A percentile compares a stretch with the other conserved stretches of the same genome.
Evolutionary conservation across 1,140 invertebrate genomes (phyloP).

Genomic region (Psix sp.): DNA sequence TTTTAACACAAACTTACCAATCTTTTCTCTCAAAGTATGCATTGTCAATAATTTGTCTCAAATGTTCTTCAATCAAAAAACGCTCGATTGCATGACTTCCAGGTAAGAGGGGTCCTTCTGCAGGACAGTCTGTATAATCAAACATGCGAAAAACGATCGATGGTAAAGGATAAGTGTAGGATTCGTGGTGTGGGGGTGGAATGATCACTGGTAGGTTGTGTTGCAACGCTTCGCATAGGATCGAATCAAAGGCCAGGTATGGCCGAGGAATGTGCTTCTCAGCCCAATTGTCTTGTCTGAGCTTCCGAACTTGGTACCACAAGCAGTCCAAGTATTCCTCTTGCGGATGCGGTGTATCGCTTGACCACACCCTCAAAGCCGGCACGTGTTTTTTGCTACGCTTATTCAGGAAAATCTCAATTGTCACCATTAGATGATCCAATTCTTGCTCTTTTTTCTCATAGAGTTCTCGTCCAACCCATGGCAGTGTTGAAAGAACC

Average conservation of each 20-base stretch:
- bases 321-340: conserved; percentile 99
- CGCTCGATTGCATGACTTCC: conserved; percentile 98
- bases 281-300: conserved; percentile 96
- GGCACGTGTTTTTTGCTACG: conserved; percentile 93
- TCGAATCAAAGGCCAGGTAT: conserved; percentile 96
- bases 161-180: conserved; percentile 92
- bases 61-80: conserved; percentile 98
- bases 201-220: conserved; percentile 94
- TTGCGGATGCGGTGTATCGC: conserved; percentile 94
- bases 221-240: conserved; percentile 95
- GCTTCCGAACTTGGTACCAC: conserved; percentile 96
- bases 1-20: conserved; percentile 80
- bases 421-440: conserved; percentile 92
- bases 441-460: conserved; percentile 97
- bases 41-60: conserved; percentile 94
- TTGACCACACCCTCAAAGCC: conserved; percentile 94
- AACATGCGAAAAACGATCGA: conserved; percentile 96
- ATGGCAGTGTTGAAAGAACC: conserved; percentile 95
- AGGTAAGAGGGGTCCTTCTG: conserved; percentile 86
- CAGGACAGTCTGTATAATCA: conserved; percentile 99
- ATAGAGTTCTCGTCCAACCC: conserved; percentile 96
- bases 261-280: conserved; percentile 97
- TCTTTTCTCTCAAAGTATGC: conserved; percentile 94
- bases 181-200: conserved; percentile 94
- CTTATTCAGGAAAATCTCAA: conserved; percentile 97